Base-by-base conservation (phyloP, 2,888 invertebrate species). In the Macrosoma leucophasiata region DNA sequence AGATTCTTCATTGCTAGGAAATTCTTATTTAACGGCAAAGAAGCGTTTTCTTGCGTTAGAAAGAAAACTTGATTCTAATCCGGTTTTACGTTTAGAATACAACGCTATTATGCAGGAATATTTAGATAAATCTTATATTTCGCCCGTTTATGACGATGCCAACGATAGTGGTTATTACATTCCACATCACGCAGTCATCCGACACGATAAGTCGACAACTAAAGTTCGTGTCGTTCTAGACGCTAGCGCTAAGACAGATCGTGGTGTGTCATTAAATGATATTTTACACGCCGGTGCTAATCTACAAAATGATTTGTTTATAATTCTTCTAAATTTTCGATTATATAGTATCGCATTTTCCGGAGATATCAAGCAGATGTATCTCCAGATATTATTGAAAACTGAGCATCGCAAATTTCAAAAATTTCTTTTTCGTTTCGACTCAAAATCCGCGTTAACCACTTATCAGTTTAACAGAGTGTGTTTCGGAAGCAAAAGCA, bases 321-420 rank as follows among this genome's bases (percentile, higher is more conserved):
- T 8, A 3, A 15, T 32, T 13, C 9, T 32, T 5, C 11, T 32
- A 11, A 32, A 32, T 25, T 9, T 32, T 10, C 32, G 32, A 4
- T 14, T 25, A 6, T 25, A 13, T 9, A 13, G 8, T 7, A 14
- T 32, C 2, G 32, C 32, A 2, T 10, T 32, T 7, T 13, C 13
- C 13, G 18, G 23, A 6, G 32, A 32, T 12, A 11, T 32, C 1
- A 7, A 21, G 5, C 21, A 27, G n/a, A 33, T 33, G 33, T 33
- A 33, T 12, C 13, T 33, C n/a, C n/a, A n/a, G n/a, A n/a, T n/a
- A n/a, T n/a, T n/a, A n/a, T n/a, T n/a, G n/a, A n/a, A n/a, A n/a
- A n/a, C n/a, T n/a, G n/a, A n/a, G n/a, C n/a, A n/a, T n/a, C n/a
- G n/a, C n/a, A n/a, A n/a, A n/a, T n/a, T n/a, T n/a, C n/a, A n/a